Percentiles rank a stretch among this genome's conserved stretches.
phyloP scores from a whole-genome alignment of 2,113 vertebrate genomes.

The Dromas ardeola region DNA sequence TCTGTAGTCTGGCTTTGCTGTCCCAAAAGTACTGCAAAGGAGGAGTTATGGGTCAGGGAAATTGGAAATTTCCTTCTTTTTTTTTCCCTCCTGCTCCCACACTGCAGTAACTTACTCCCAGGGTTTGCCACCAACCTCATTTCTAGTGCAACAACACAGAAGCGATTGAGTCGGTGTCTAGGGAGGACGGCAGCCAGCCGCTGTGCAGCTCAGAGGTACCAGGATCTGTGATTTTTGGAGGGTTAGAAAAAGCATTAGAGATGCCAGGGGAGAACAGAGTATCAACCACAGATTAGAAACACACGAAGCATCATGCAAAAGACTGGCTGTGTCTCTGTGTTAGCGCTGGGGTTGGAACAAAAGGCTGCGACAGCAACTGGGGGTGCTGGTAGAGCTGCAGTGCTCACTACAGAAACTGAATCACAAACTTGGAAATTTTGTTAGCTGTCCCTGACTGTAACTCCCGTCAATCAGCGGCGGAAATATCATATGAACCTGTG shows the following conservation, averaged over 20 bases:
- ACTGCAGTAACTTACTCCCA: neutral
- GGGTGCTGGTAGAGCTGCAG: neutral
- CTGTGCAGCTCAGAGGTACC: neutral
- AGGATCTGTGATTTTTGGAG: neutral
- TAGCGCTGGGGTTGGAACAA: neutral
- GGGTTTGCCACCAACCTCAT: rapidly evolving
- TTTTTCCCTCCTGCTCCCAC: neutral
- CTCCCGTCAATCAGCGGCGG: neutral
- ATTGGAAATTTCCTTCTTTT: neutral
- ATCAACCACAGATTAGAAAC: neutral
- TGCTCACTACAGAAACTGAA: neutral
- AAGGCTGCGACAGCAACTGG: neutral
- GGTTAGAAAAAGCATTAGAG: neutral
- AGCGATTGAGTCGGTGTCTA: rapidly evolving
- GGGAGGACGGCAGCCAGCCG: neutral
- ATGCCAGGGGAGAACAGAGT: neutral
- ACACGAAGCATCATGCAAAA: neutral
- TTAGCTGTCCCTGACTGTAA: constrained; percentile 3
- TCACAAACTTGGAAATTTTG: neutral
- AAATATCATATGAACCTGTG: constrained; percentile 29
- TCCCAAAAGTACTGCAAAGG: neutral
- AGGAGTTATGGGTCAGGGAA: neutral
- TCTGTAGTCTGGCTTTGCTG: neutral
- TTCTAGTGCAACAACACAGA: neutral
- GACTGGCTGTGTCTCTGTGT: neutral